Percentiles rank a stretch among this genome's conserved stretches.
These are phyloP conservation scores for Cephus sareptanus DNA, from an alignment of 2,888 invertebrate genomes.

Conservation along the genomic window DNA sequence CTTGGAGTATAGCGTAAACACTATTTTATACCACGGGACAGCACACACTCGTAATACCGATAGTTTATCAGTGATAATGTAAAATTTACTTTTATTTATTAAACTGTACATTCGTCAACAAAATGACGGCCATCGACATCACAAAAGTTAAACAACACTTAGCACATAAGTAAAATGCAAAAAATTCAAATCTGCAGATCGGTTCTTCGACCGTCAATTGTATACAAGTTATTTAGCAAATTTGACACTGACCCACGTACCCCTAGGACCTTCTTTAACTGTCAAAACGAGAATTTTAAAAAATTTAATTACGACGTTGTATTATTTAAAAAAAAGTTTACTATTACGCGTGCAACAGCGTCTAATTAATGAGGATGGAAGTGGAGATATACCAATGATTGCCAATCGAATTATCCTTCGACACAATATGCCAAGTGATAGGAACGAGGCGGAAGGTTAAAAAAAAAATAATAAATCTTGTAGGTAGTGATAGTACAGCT, in stretches of 20 bases:
- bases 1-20: constrained; percentile 15
- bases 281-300: background rate
- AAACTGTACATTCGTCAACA: background rate
- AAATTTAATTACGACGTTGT: background rate
- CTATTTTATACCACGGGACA: background rate
- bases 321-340: background rate
- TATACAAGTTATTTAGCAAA: background rate
- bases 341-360: background rate
- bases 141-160: background rate
- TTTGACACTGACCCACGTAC: background rate
- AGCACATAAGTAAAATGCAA: background rate
- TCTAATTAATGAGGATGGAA: background rate
- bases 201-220: background rate
- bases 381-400: background rate
- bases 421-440: background rate
- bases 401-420: background rate
- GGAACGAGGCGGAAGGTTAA: no score
- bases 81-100: background rate
- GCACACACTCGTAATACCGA: background rate
- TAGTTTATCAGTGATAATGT: background rate
- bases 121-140: background rate
- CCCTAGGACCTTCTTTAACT: background rate
- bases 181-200: background rate
- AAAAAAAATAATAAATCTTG: background rate
- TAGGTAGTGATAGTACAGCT: background rate